These are phyloP conservation scores for Hipposideros larvatus DNA, from an alignment of 2,797 vertebrate species.

Conservation along the genomic window DNA sequence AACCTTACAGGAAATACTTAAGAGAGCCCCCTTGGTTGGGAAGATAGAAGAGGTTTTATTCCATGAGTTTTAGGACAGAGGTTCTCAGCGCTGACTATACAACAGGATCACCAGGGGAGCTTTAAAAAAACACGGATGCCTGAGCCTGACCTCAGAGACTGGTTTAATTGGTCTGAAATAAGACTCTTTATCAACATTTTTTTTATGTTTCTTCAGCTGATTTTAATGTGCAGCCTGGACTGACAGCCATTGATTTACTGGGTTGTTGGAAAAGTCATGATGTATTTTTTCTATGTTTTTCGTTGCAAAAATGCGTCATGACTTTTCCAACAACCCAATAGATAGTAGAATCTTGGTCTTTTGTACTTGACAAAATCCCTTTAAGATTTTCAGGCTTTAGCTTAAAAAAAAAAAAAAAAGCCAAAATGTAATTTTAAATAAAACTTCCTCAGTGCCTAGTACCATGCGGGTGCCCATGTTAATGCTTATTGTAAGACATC, in stretches of 20 bases:
- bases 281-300: no score
- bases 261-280: no score
- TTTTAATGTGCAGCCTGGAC: neutral
- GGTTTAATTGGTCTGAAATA: neutral
- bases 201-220: neutral
- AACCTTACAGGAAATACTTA: neutral
- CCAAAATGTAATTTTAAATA: constrained; percentile 25
- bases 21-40: neutral
- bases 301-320: no score
- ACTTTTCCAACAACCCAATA: neutral
- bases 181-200: neutral
- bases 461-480: neutral
- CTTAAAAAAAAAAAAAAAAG: neutral
- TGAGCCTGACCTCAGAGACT: neutral
- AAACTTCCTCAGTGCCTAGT: constrained; percentile 3
- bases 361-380: constrained; percentile 41
- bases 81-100: neutral
- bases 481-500: neutral
- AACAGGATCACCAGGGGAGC: neutral
- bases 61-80: neutral
- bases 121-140: neutral
- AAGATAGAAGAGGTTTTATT: neutral
- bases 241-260: neutral
- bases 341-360: neutral
- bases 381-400: constrained; percentile 36